Evolutionary conservation across 2,888 invertebrate genomes (phyloP).

Genomic region (Drosophila falleni): DNA sequence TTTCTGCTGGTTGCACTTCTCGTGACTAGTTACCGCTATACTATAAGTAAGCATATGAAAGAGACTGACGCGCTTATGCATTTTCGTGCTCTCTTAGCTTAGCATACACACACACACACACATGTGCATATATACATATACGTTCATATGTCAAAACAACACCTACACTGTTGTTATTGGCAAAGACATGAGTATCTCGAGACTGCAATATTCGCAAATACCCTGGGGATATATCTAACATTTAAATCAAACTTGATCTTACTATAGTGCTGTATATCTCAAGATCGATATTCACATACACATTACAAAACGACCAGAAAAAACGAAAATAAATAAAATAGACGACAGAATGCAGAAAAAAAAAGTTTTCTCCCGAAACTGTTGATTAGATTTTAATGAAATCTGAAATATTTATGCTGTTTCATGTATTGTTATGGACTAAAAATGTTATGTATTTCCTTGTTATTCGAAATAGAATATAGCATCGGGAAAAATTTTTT

Average conservation of each 20-base stretch:
- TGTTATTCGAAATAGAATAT: neutral
- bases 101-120: neutral
- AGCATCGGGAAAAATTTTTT: neutral
- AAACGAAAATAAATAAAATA: too few relatives aligned
- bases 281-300: neutral
- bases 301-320: too few relatives aligned
- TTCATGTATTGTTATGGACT: too few relatives aligned
- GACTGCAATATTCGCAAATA: neutral
- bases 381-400: too few relatives aligned
- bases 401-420: too few relatives aligned
- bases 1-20: slow-evolving; percentile 58
- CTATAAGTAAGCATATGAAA: slow-evolving; percentile 41
- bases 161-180: slow-evolving; percentile 26
- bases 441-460: too few relatives aligned
- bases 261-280: neutral
- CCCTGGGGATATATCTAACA: neutral
- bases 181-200: neutral
- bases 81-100: slow-evolving; percentile 15
- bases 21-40: slow-evolving; percentile 58
- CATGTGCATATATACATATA: neutral
- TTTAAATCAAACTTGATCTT: neutral
- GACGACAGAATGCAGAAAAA: too few relatives aligned
- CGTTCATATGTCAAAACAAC: slow-evolving; percentile 17
- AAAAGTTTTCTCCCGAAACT: too few relatives aligned
- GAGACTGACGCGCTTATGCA: slow-evolving; percentile 35